Base-by-base conservation (phyloP, 2,797 vertebrate genomes). In the Ceryle rudis region DNA sequence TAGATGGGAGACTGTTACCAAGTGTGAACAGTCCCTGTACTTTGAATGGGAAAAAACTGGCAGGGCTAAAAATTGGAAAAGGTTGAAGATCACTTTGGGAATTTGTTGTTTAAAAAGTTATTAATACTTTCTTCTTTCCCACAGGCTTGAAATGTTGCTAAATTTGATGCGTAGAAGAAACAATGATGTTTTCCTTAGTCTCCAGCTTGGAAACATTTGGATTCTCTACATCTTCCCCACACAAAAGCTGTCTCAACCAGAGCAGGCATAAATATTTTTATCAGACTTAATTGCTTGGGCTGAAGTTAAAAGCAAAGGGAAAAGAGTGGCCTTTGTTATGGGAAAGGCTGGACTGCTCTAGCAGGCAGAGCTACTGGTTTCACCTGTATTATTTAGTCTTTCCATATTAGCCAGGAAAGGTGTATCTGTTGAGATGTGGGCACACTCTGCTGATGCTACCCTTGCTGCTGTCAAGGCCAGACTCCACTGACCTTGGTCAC, bases 231-330 rank as follows among this genome's bases (percentile, higher is more conserved):
- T 90, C 33, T 80, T 92, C 67, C 64, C 81, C 55, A 90, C 83
- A 95, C 62, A 92, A 94, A 97, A 94, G 67, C 81, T 87, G 86
- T 89, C 74, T 96, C 47, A 89, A 44, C 14, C 52, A 46, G 46
- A 79, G 44, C 70, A 92, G 44, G 73, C 70, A 89, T 93, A 93
- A 95, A 89, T 94, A 84, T 92, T 96, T 97, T 94, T 94, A 92
- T 96, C 90, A 94, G 73, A 28, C 60, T 81, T 86, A 96, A 85
- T 86, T 92, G 49, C 86, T 94, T 93, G 83, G 60, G 52, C 64
- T 93, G 77, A 86, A 92, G 60, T 92, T 94, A 87, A 95, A 95
- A 95, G 94, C 61, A 37, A 55, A 74, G 54, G 61, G 41, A 71
- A 84, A 75, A 85, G 85, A 92, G 64, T 2, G 0, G 69, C 67